Conservation (phyloP, 2,797 vertebrate species). For the Myotis planiceps region DNA sequence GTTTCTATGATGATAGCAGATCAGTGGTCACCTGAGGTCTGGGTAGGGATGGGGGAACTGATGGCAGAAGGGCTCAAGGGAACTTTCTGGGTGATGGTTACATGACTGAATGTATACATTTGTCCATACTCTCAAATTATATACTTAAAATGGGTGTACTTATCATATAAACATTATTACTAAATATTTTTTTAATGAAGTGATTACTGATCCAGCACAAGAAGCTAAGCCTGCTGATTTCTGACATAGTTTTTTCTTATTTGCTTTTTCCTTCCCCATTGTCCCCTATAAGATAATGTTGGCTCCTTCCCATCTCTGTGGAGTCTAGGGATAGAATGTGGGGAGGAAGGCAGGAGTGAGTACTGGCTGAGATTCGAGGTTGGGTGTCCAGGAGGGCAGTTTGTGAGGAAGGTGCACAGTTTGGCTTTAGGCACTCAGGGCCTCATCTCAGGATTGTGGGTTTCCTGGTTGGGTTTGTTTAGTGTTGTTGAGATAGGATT, state of each 20-base stretch:
- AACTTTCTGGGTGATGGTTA: background rate
- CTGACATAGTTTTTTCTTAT: background rate
- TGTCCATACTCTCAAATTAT: background rate
- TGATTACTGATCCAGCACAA: background rate
- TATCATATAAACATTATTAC: background rate
- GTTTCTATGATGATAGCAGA: background rate
- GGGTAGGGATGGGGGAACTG: background rate
- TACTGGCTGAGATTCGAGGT: background rate
- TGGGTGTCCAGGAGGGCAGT: background rate
- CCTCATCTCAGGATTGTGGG: background rate
- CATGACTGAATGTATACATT: background rate
- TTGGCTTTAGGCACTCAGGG: background rate
- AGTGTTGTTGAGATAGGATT: background rate
- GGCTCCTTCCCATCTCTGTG: background rate
- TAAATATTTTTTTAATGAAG: background rate
- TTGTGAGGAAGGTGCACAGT: background rate
- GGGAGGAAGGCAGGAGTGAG: background rate
- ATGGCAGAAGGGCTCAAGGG: background rate
- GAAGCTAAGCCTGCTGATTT: background rate
- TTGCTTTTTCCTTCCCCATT: background rate
- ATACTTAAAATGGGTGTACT: background rate
- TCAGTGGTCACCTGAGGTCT: background rate
- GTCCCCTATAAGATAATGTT: background rate
- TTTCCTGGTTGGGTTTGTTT: background rate
- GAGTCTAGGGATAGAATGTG: background rate